Evolutionary conservation across 2,888 invertebrate species (phyloP).

Genomic region (Galerucella calmariensis): DNA sequence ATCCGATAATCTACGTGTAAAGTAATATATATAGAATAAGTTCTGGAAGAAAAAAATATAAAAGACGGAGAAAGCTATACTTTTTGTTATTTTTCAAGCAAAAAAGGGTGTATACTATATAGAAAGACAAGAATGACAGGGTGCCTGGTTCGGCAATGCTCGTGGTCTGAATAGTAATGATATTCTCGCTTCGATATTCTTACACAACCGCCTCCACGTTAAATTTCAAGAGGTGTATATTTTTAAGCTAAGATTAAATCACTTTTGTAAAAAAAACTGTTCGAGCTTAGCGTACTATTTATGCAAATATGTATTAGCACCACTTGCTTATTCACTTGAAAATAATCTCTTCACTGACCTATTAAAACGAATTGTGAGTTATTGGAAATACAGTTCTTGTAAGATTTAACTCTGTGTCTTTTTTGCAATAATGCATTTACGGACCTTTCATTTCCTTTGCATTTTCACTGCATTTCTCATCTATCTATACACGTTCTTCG

Average conservation of each 20-base stretch:
- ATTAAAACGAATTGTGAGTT: too few species aligned
- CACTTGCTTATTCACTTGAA: too few species aligned
- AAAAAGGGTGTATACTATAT: conserved; percentile 62
- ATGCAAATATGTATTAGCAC: too few species aligned
- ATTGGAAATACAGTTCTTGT: too few species aligned
- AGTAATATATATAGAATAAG: conserved; percentile 42
- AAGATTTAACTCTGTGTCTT: too few species aligned
- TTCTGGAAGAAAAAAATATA: conserved; percentile 52
- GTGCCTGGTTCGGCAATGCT: conserved; percentile 60
- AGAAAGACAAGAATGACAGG: conserved; percentile 64
- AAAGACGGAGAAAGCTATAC: conserved; percentile 58
- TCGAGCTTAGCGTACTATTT: too few species aligned
- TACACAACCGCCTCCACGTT: conserved; percentile 17
- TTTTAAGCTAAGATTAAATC: not conserved
- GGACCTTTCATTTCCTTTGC: too few species aligned
- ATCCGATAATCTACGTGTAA: conserved; percentile 43
- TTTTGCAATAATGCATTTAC: too few species aligned
- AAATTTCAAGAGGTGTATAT: not conserved
- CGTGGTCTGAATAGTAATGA: conserved; percentile 64
- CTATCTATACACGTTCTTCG: not conserved
- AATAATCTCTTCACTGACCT: too few species aligned
- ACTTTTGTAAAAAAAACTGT: not conserved
- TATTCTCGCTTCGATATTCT: conserved; percentile 44
- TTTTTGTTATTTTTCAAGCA: conserved; percentile 63
- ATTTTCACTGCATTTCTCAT: too few species aligned